phyloP scores from a whole-genome alignment of 2,797 vertebrate genomes.

The Sebastes kiyomatsui region DNA sequence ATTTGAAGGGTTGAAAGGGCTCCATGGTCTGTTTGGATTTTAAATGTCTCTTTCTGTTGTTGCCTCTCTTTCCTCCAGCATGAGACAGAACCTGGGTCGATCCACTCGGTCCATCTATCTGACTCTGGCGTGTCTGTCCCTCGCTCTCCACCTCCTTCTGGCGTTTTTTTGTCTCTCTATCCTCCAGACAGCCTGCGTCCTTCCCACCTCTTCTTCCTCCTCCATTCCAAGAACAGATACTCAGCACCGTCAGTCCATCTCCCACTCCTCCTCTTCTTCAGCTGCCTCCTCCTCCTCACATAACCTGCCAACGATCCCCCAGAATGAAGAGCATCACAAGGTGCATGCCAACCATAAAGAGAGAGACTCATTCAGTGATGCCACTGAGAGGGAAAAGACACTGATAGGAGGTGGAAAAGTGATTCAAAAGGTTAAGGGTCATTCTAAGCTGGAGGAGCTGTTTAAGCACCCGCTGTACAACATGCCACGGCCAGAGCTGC shows the following conservation, averaged over 20 bases:
- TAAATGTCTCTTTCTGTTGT: neutral
- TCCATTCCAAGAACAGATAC: slow-evolving; percentile 29
- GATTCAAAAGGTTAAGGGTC: slow-evolving; percentile 14
- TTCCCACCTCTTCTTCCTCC: slow-evolving; percentile 38
- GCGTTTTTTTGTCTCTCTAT: slow-evolving; percentile 73
- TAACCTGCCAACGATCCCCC: slow-evolving; percentile 16
- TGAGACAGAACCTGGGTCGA: slow-evolving; percentile 44
- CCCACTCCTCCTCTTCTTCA: slow-evolving; percentile 48
- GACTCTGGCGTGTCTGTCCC: slow-evolving; percentile 70
- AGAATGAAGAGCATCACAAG: slow-evolving; percentile 6
- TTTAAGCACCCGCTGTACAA: slow-evolving; percentile 87
- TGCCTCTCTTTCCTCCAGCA: slow-evolving; percentile 53
- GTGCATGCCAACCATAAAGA: neutral
- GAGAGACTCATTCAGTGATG: neutral
- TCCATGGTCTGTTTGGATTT: neutral
- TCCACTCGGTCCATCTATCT: slow-evolving; percentile 73
- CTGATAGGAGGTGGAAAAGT: neutral
- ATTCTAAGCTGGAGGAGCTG: slow-evolving; percentile 79
- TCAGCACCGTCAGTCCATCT: slow-evolving; percentile 18
- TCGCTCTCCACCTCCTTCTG: slow-evolving; percentile 77
- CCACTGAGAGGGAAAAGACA: slow-evolving; percentile 16
- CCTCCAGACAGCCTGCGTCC: slow-evolving; percentile 63
- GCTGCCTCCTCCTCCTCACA: slow-evolving; percentile 45
- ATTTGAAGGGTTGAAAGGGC: neutral
- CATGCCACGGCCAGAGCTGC: slow-evolving; percentile 64